Percentiles rank a stretch among this genome's conserved stretches.
Evolutionary conservation across 2,113 vertebrate species (phyloP).

Genomic region (human (Homo sapiens)): GRCh38 chr13:47347001-47347500

Average conservation of each 20-base stretch:
- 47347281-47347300: neutral
- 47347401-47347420: no score
- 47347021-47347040: neutral
- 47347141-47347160: neutral
- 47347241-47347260: no score
- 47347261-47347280: no score
- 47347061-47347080: neutral
- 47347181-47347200: neutral
- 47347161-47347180: no score
- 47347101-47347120: neutral
- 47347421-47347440: no score
- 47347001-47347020: neutral
- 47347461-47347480: no score
- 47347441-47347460: no score
- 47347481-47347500: no score
- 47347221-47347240: neutral
- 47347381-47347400: no score
- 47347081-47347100: neutral
- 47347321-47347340: no score
- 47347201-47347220: neutral
- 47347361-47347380: no score
- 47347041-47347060: neutral
- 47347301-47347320: neutral
- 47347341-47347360: no score
- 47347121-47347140: neutral